phyloP scores from a whole-genome alignment of 2,113 vertebrate species.

The Gracilinanus agilis region DNA sequence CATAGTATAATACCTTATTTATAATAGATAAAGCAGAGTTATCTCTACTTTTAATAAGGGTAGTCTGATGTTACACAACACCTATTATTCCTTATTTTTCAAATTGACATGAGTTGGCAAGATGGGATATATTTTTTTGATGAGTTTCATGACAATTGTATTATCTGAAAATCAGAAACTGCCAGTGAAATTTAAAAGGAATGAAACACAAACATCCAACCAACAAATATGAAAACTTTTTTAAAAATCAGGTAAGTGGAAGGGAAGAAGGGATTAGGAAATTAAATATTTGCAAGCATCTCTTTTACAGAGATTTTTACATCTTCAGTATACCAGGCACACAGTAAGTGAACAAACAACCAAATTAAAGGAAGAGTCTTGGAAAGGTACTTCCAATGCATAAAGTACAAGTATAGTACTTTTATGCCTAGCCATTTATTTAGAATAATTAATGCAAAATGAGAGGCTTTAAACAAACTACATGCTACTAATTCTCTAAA shows the following conservation, averaged over 20 bases:
- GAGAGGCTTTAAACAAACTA: background rate
- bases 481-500: slow-evolving; percentile 3
- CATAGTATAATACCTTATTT: slow-evolving; percentile 10
- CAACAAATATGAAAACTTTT: slow-evolving; percentile 44
- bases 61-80: slow-evolving; percentile 25
- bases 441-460: background rate
- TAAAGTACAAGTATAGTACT: background rate
- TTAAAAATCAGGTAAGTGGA: slow-evolving; percentile 28
- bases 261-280: slow-evolving; percentile 3
- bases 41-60: slow-evolving; percentile 27
- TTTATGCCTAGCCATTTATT: background rate
- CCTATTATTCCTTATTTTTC: slow-evolving; percentile 38
- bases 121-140: slow-evolving; percentile 19
- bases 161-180: slow-evolving; percentile 63
- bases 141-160: slow-evolving; percentile 35
- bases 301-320: slow-evolving; percentile 27
- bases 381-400: slow-evolving; percentile 19
- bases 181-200: slow-evolving; percentile 55
- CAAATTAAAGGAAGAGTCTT: background rate
- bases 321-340: background rate
- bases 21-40: slow-evolving; percentile 56
- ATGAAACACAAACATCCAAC: slow-evolving; percentile 48
- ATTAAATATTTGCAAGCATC: slow-evolving; percentile 30
- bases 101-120: slow-evolving; percentile 37
- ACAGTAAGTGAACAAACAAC: slow-evolving; percentile 25